phyloP scores from a whole-genome alignment of 2,797 vertebrate species.

The Sebastes kiyomatsui region DNA sequence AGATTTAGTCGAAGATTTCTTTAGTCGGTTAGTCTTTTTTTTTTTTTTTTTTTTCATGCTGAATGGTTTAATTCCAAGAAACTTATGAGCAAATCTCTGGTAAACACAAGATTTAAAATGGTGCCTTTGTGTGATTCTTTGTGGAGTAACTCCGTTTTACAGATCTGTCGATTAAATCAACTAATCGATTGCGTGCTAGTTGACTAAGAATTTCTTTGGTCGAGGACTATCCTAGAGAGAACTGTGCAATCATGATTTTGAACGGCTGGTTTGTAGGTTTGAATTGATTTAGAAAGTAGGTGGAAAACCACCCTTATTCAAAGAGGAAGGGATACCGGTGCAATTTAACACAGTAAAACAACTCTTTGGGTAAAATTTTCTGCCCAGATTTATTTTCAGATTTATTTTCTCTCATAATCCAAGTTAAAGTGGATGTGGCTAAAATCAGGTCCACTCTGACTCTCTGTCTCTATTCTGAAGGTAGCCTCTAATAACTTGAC shows the following conservation, averaged over 20 bases:
- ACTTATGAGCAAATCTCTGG: background rate
- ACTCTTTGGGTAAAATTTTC: background rate
- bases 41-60: background rate
- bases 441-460: background rate
- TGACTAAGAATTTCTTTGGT: too few species aligned
- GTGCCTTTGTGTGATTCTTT: background rate
- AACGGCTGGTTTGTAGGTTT: background rate
- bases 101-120: background rate
- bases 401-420: background rate
- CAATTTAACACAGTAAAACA: constrained; percentile 9
- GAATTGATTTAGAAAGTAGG: constrained; percentile 20
- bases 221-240: background rate
- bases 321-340: background rate
- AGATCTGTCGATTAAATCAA: background rate
- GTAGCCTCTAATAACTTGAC: background rate
- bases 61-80: background rate
- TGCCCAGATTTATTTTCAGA: background rate
- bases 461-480: background rate
- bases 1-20: background rate
- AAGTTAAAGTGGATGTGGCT: background rate
- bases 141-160: background rate
- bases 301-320: constrained; percentile 7
- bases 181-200: background rate
- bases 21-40: background rate
- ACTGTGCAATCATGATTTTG: background rate